Evolutionary conservation across 2,113 vertebrate species (phyloP).

Genomic region (Zosterops japonicus): DNA sequence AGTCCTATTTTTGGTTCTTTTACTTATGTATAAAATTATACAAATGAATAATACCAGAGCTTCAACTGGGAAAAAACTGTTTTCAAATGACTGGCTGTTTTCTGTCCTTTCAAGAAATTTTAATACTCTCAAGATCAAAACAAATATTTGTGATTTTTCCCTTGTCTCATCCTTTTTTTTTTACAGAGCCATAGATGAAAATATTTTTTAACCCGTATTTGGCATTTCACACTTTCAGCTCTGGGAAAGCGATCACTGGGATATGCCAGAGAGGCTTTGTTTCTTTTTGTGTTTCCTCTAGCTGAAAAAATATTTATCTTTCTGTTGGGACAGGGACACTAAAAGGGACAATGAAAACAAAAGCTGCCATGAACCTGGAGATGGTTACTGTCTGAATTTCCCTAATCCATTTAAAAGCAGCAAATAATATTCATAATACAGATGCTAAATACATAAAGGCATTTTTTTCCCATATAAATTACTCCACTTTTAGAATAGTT

Average conservation of each 20-base stretch:
- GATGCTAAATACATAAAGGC: fast-evolving
- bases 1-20: background rate
- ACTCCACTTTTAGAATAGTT: background rate
- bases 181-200: background rate
- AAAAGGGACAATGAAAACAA: background rate
- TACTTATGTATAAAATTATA: background rate
- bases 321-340: background rate
- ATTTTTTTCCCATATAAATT: background rate
- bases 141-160: background rate
- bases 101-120: background rate
- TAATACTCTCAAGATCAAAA: background rate
- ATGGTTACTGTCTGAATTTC: background rate
- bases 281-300: background rate
- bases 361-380: background rate
- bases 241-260: background rate
- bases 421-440: background rate
- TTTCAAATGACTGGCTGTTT: background rate
- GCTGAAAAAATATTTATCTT: background rate
- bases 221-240: background rate
- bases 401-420: background rate
- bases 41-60: background rate
- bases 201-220: background rate
- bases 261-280: background rate
- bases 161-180: background rate
- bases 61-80: background rate